Conservation (phyloP, 2,888 invertebrate genomes). For the Euzetes globulus region DNA sequence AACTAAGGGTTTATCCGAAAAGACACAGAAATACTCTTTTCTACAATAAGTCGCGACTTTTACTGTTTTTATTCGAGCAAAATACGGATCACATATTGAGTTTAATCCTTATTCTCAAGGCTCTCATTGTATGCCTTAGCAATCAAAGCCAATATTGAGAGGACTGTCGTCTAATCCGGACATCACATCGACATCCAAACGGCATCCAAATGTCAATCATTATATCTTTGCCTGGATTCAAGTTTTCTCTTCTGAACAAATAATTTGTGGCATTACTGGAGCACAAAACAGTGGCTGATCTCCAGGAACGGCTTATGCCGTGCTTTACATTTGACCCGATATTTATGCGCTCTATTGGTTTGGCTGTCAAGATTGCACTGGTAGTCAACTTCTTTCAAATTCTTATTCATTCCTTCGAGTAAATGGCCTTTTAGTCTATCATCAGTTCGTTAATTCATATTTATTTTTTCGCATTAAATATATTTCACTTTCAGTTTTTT, state of each 20-base stretch:
- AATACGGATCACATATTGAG: not conserved
- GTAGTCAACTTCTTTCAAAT: not conserved
- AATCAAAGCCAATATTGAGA: not conserved
- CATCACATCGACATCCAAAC: not conserved
- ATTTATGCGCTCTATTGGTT: not conserved
- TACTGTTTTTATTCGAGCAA: not conserved
- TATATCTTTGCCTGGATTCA: not conserved
- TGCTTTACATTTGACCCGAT: not conserved
- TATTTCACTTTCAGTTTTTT: too few relatives aligned
- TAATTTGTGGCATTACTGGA: conserved; percentile 5
- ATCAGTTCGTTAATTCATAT: too few relatives aligned
- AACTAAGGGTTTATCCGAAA: not conserved
- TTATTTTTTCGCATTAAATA: too few relatives aligned
- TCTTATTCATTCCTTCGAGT: too few relatives aligned
- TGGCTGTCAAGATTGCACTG: not conserved
- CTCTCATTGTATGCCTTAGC: not conserved
- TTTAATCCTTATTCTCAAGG: not conserved
- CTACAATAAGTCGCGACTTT: not conserved
- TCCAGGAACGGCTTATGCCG: not conserved
- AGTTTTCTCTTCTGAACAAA: conserved; percentile 7
- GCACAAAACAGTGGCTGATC: conserved; percentile 1
- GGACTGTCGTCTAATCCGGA: not conserved
- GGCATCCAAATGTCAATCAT: conserved; percentile 1
- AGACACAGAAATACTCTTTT: not conserved
- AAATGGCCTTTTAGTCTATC: too few relatives aligned